phyloP scores from a whole-genome alignment of 2,888 invertebrate genomes.

The Lepidocyrtoides sp. region DNA sequence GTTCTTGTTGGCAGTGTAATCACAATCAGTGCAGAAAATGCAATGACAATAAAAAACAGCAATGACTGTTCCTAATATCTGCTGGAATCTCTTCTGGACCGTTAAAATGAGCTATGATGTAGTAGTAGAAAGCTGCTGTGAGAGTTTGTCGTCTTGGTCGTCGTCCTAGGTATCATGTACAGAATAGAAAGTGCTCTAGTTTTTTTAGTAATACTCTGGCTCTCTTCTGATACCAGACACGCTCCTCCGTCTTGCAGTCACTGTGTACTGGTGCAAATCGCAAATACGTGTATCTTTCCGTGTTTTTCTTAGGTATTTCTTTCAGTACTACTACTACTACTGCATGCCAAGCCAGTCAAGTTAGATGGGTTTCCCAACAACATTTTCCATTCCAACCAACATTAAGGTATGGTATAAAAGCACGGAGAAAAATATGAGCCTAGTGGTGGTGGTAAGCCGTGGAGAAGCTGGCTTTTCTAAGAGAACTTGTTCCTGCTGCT shows the following conservation, averaged over 20 bases:
- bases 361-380: slow-evolving; percentile 40
- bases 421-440: slow-evolving; percentile 14
- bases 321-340: too few relatives aligned
- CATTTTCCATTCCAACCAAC: slow-evolving; percentile 21
- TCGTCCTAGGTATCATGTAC: neutral
- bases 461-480: neutral
- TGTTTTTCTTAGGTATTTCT: neutral
- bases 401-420: neutral
- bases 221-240: neutral
- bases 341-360: too few relatives aligned
- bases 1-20: slow-evolving; percentile 36
- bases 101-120: slow-evolving; percentile 54
- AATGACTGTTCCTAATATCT: slow-evolving; percentile 63
- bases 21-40: slow-evolving; percentile 73
- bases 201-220: neutral
- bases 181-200: slow-evolving; percentile 37
- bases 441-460: too few relatives aligned
- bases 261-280: neutral
- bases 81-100: slow-evolving; percentile 69
- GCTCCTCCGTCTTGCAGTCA: neutral
- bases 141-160: slow-evolving; percentile 28
- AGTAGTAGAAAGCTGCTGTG: neutral
- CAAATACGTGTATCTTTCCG: neutral
- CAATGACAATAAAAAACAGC: slow-evolving; percentile 62
- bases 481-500: neutral